phyloP scores from a whole-genome alignment of 2,888 invertebrate genomes.

The Polietes domitor region DNA sequence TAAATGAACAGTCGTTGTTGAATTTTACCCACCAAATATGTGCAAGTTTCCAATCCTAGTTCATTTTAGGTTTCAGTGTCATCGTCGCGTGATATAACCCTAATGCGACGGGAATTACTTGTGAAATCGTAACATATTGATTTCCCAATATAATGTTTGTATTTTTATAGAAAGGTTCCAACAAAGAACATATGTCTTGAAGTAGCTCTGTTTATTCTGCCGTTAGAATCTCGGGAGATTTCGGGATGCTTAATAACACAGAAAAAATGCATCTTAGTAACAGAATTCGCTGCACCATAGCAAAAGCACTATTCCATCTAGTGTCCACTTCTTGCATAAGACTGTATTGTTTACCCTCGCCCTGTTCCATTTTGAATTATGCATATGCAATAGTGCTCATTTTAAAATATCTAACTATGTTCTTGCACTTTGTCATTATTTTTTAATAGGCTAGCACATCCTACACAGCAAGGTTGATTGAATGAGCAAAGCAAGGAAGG shows the following conservation, averaged over 20 bases:
- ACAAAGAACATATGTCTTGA: conserved; percentile 40
- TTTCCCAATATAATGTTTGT: conserved; percentile 31
- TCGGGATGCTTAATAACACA: conserved; percentile 49
- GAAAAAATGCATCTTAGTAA: conserved; percentile 40
- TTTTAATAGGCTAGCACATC: conserved; percentile 40
- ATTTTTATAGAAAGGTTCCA: conserved; percentile 48
- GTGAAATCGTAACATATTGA: conserved; percentile 35
- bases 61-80: conserved; percentile 47
- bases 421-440: conserved; percentile 48
- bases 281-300: conserved; percentile 46
- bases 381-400: conserved; percentile 45
- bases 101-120: conserved; percentile 45
- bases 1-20: conserved; percentile 31
- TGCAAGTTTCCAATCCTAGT: conserved; percentile 40
- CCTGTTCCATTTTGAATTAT: conserved; percentile 44
- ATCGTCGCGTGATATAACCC: conserved; percentile 29
- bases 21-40: conserved; percentile 39
- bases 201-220: conserved; percentile 51
- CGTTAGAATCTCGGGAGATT: conserved; percentile 48
- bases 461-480: conserved; percentile 47
- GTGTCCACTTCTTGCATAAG: conserved; percentile 48
- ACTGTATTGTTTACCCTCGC: conserved; percentile 33
- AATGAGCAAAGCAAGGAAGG: conserved; percentile 50
- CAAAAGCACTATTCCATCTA: conserved; percentile 52
- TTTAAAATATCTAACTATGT: conserved; percentile 48